Evolutionary conservation across 2,888 invertebrate species (phyloP), one percentile per base, ranked within the genome.

Genomic region (Meganola albula): DNA sequence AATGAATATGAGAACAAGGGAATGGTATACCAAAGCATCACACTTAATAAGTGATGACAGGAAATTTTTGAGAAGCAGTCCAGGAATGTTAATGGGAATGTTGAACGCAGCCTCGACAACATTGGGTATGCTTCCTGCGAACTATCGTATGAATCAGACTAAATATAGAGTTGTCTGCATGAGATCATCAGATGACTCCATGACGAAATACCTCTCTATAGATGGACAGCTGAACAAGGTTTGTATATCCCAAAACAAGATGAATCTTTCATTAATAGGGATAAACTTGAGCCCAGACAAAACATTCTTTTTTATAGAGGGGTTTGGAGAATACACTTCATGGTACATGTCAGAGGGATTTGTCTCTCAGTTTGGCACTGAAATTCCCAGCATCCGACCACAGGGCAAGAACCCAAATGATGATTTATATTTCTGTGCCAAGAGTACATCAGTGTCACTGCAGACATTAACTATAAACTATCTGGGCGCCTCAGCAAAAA

Each of bases 41-140:
- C 6, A 9, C 2, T 21, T 13, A 27, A 20, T 33, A 1, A 16
- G 24, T 6, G 10, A 16, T 2, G 22, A 23, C 5, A 11, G 27
- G 3, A 23, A 3, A 12, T 27, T 12, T n/a, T 16, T 33, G 3
- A 9, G 9, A 2, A 20, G 28, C 2, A 34, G 32, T 13, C 32
- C 34, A 3, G 34, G 34, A 1, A 29, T 34, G 34, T 11, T 34
- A n/a, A 34, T 34, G 14, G 29, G 25, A 6, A 34, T 34, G 34
- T 2, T 34, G 7, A 34, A 34, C 12, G 34, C 34, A 1, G 28
- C 28, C n/a, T 16, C 22, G 2, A 34, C 34, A 1, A 34, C 24
- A 8, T 5, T 34, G 4, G 27, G 27, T 1, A 12, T 27, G 8
- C 2, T 33, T 0, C 33, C 33, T 5, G 16, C 4, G 6, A 16